Conservation (phyloP, 2,113 vertebrate genomes). For the Macquaria australasica region DNA sequence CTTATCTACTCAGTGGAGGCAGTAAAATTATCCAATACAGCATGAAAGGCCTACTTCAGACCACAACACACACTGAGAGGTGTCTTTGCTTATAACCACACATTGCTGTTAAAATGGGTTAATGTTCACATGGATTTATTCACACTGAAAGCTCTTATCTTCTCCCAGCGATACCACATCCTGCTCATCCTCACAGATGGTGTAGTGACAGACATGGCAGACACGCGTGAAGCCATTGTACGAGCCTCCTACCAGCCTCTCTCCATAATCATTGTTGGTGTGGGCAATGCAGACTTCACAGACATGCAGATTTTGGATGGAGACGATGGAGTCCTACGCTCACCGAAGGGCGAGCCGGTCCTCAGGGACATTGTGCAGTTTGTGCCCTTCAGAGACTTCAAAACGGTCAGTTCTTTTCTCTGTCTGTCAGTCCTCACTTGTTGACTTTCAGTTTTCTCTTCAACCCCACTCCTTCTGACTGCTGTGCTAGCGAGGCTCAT, state of each 20-base stretch:
- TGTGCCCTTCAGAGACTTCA: conserved; percentile 96
- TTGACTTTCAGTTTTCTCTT: conserved; percentile 20
- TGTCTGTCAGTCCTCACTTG: conserved; percentile 39
- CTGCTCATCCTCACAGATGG: conserved; percentile 96
- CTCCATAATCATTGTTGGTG: conserved; percentile 96
- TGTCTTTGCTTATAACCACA: conserved; percentile 38
- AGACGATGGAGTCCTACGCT: conserved; percentile 90
- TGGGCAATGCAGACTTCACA: conserved; percentile 96
- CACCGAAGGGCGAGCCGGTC: conserved; percentile 91
- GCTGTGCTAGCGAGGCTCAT: conserved; percentile 3
- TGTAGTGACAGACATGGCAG: conserved; percentile 95
- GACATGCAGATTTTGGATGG: conserved; percentile 97
- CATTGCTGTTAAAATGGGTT: conserved; percentile 14
- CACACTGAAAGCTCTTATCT: conserved; percentile 42
- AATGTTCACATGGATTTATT: conserved; percentile 31
- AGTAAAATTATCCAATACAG: conserved; percentile 41
- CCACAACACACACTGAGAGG: conserved; percentile 20
- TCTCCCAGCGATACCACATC: conserved; percentile 92
- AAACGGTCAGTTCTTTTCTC: conserved; percentile 88
- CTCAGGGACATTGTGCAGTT: conserved; percentile 96
- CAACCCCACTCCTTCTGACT: conserved; percentile 2
- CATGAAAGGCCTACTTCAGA: conserved; percentile 44
- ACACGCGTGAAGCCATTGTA: conserved; percentile 95
- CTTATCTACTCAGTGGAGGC: conserved; percentile 9
- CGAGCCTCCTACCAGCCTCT: conserved; percentile 94